Percentiles rank a stretch among this genome's conserved stretches.
These are phyloP conservation scores for Drosophila suboccidentalis DNA, from an alignment of 2,888 invertebrate genomes.

Conservation along the genomic window DNA sequence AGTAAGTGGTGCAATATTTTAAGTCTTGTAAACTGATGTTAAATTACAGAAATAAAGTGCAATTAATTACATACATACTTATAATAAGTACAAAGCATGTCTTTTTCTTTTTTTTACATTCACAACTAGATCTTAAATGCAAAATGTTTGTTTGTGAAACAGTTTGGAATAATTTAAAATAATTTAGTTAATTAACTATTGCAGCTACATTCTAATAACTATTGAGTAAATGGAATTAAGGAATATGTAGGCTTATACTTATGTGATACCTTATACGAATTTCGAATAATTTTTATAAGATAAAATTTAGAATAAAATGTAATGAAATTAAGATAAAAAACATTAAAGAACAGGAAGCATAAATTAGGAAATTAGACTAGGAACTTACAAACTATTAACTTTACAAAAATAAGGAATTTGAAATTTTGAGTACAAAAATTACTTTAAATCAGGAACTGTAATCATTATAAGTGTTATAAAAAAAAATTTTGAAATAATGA, in stretches of 20 bases:
- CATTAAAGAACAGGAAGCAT: background rate
- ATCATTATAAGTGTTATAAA: no score
- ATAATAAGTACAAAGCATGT: slow-evolving; percentile 37
- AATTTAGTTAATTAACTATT: background rate
- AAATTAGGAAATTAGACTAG: background rate
- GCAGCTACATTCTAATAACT: background rate
- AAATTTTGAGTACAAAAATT: no score
- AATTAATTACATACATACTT: slow-evolving; percentile 38
- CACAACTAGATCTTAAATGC: slow-evolving; percentile 46
- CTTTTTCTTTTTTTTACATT: background rate
- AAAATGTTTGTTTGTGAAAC: slow-evolving; percentile 30
- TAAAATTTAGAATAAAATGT: background rate
- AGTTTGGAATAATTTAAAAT: slow-evolving; percentile 1
- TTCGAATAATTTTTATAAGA: background rate
- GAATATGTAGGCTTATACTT: slow-evolving; percentile 16
- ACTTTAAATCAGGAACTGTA: no score
- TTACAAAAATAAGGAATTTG: no score
- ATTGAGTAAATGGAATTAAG: slow-evolving; percentile 17
- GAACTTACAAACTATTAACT: no score
- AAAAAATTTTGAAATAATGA: no score
- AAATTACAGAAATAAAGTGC: slow-evolving; percentile 58
- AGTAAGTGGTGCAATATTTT: slow-evolving; percentile 28
- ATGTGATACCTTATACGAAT: background rate
- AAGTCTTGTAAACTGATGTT: slow-evolving; percentile 52
- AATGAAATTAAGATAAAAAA: background rate